phyloP scores from a whole-genome alignment of 2,113 vertebrate species.

The Oncorhynchus mykiss region DNA sequence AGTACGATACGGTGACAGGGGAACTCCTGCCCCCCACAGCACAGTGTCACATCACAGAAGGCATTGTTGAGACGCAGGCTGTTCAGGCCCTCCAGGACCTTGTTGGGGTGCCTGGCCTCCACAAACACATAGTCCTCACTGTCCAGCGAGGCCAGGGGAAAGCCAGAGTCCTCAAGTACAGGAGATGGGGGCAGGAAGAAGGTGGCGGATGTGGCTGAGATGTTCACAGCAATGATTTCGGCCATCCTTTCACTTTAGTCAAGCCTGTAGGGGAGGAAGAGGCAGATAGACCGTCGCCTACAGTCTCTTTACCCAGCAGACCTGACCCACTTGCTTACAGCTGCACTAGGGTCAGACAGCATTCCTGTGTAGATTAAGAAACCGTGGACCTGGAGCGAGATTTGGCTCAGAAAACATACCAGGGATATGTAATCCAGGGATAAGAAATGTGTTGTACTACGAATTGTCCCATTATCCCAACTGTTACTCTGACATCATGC shows the following conservation, averaged over 20 bases:
- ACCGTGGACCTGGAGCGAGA: too few species aligned
- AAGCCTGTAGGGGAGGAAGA: slow-evolving; percentile 11
- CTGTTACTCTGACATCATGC: too few species aligned
- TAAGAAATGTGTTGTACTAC: too few species aligned
- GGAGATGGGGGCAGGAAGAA: slow-evolving; percentile 35
- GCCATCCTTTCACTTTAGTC: slow-evolving; percentile 61
- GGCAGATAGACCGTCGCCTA: not conserved
- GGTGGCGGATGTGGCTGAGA: slow-evolving; percentile 44
- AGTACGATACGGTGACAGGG: slow-evolving; percentile 80
- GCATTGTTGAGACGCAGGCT: slow-evolving; percentile 77
- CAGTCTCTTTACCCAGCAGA: not conserved
- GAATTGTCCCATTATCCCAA: too few species aligned
- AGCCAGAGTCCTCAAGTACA: slow-evolving; percentile 43
- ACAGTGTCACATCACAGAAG: slow-evolving; percentile 81
- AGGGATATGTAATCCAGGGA: too few species aligned
- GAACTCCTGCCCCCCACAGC: slow-evolving; percentile 80
- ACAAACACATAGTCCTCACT: slow-evolving; percentile 76
- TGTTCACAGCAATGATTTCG: slow-evolving; percentile 56
- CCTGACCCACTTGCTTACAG: too few species aligned
- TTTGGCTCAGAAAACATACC: too few species aligned
- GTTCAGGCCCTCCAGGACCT: slow-evolving; percentile 78
- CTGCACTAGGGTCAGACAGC: too few species aligned
- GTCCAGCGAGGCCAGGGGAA: slow-evolving; percentile 36
- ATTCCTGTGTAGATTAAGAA: too few species aligned
- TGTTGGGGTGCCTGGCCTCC: slow-evolving; percentile 72